Evolutionary conservation across 2,113 vertebrate genomes (phyloP), one percentile per base, ranked within the genome.

Genomic region (Crocuta crocuta): DNA sequence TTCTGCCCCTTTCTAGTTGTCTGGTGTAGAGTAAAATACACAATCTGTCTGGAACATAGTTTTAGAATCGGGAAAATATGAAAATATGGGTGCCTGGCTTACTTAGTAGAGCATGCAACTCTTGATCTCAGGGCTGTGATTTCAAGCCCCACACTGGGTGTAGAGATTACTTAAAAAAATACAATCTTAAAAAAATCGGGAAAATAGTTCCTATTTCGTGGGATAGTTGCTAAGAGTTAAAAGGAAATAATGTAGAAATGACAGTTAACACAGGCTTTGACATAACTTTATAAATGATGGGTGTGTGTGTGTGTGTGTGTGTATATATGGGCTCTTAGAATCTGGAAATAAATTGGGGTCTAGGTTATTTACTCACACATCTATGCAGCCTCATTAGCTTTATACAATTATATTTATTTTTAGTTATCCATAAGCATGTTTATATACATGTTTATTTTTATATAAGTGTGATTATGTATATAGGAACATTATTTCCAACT

Each of bases 391-490:
- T 92, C 17, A 21, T 73, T 92, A 86, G 13, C 31, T 79, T 83
- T 87, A 23, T 43, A 45, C 4, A 66, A 15, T 92, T 76, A 50
- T 86, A 70, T 94, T 78, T 79, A 81, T n/a, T 79, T 97, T 85
- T 19, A 35, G 21, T 78, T 78, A 94, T 89, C 31, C 68, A 21
- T 53, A 68, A 93, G 19, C 45, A 55, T 71, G 45, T 74, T 73
- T 86, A 91, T 84, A 26, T 76, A n/a, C 68, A 65, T 89, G 45
- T 90, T 79, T 74, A 45, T 88, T 50, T 91, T 92, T 94, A 63
- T 76, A 35, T 71, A 28, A 50, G 35, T 68, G 45, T 78, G 79
- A 82, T 39, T 89, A 48, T 70, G 15, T 35, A 8, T 80, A 70
- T 28, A 79, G 70, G 61, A 88, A 61, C 53, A 79, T 89, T 78